Evolutionary conservation across 2,888 invertebrate genomes (phyloP).

Genomic region (Apodemia zela): DNA sequence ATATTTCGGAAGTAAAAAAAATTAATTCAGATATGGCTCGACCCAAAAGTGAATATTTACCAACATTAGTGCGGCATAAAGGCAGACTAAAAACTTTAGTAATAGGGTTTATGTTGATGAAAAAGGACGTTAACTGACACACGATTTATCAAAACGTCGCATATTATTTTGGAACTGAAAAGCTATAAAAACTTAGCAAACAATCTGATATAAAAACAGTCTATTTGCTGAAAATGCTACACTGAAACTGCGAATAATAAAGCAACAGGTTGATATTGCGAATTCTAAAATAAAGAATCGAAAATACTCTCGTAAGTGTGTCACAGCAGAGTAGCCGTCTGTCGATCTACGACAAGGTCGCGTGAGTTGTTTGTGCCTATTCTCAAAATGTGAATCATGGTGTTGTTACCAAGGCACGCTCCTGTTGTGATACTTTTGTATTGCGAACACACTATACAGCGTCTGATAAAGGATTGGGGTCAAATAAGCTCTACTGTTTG

Average conservation of each 20-base stretch:
- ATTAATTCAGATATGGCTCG: no score
- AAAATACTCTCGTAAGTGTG: conserved; percentile 26
- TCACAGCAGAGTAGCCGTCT: conserved; percentile 18
- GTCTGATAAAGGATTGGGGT: conserved; percentile 9
- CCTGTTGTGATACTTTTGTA: not conserved
- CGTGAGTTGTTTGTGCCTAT: conserved; percentile 15
- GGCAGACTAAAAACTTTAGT: no score
- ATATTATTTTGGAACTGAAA: no score
- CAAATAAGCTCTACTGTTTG: conserved; percentile 2
- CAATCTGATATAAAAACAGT: no score
- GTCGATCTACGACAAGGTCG: conserved; percentile 24
- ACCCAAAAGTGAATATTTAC: no score
- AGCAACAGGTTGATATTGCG: conserved; percentile 15
- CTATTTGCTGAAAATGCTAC: not conserved
- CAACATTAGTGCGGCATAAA: no score
- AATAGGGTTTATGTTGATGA: no score
- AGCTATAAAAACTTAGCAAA: no score
- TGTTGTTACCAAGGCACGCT: conserved; percentile 4
- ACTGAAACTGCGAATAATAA: not conserved
- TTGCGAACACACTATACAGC: not conserved
- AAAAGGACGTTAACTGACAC: no score
- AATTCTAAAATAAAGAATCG: conserved; percentile 23
- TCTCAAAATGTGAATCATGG: conserved; percentile 17
- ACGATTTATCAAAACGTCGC: no score
- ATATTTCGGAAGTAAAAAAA: no score